These are phyloP conservation scores for Rhagoletis zephyria DNA, from an alignment of 1,140 invertebrate species.

Conservation along the genomic window DNA sequence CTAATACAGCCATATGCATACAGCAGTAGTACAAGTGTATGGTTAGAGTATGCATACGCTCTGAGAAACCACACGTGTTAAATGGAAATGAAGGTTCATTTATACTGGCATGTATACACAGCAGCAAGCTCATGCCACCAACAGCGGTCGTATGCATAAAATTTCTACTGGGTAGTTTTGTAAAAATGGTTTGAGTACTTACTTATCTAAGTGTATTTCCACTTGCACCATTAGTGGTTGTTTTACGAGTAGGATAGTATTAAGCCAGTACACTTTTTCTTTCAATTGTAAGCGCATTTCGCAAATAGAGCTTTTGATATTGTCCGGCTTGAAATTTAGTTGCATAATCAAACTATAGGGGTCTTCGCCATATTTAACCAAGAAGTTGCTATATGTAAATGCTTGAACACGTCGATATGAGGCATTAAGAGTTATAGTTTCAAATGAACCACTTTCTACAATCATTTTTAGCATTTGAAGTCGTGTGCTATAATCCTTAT, in stretches of 20 bases:
- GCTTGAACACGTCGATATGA: slow-evolving; percentile 75
- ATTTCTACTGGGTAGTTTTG: too few species aligned
- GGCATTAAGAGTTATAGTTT: slow-evolving; percentile 78
- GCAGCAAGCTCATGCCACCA: too few species aligned
- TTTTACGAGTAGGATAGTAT: slow-evolving; percentile 67
- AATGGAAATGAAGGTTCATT: too few species aligned
- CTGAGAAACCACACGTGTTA: too few species aligned
- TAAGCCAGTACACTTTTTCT: slow-evolving; percentile 78
- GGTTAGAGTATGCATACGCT: too few species aligned
- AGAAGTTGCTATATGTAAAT: slow-evolving; percentile 64
- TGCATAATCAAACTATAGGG: slow-evolving; percentile 68
- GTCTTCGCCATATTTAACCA: slow-evolving; percentile 68
- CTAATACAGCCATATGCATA: too few species aligned
- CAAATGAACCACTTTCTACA: slow-evolving; percentile 81
- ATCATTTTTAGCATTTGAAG: slow-evolving; percentile 79
- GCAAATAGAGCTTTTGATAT: slow-evolving; percentile 77
- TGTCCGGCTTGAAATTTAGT: slow-evolving; percentile 64
- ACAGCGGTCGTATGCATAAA: too few species aligned
- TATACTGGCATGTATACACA: too few species aligned
- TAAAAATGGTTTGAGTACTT: slow-evolving; percentile 67
- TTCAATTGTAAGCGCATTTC: slow-evolving; percentile 78
- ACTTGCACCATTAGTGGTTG: slow-evolving; percentile 69
- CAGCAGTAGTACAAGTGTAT: too few species aligned
- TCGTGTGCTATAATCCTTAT: slow-evolving; percentile 80
- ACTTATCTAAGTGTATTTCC: slow-evolving; percentile 84